phyloP scores from a whole-genome alignment of 2,888 invertebrate genomes.

The Byasa hedistus region DNA sequence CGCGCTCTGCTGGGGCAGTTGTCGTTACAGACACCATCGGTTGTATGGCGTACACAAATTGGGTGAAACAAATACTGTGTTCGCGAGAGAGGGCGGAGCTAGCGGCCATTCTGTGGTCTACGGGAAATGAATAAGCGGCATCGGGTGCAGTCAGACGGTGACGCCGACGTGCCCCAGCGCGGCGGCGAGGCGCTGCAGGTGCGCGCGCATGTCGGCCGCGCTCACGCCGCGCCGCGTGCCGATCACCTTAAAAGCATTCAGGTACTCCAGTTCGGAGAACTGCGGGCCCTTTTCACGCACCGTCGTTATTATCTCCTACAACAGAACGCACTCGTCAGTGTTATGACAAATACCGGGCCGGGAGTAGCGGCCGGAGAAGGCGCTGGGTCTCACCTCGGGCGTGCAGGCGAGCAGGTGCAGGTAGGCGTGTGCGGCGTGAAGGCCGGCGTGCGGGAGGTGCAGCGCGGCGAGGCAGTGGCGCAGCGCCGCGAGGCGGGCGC shows the following conservation, averaged over 20 bases:
- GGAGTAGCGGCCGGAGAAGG: background rate
- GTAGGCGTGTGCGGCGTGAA: constrained; percentile 94
- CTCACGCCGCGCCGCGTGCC: constrained; percentile 81
- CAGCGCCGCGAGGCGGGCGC: constrained; percentile 55
- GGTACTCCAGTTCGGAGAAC: constrained; percentile 93
- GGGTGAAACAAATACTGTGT: too few relatives aligned
- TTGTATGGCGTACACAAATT: too few relatives aligned
- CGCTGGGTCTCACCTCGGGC: constrained; percentile 81
- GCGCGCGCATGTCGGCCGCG: constrained; percentile 80
- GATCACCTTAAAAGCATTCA: constrained; percentile 90
- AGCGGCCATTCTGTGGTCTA: too few relatives aligned
- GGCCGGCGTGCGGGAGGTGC: constrained; percentile 62
- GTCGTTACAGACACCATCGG: too few relatives aligned
- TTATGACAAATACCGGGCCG: background rate
- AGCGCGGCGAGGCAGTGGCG: constrained; percentile 71
- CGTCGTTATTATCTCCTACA: constrained; percentile 89
- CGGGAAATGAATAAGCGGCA: too few relatives aligned
- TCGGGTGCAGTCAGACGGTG: constrained; percentile 87
- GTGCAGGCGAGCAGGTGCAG: constrained; percentile 91
- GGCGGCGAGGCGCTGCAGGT: constrained; percentile 89
- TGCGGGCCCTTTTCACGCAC: constrained; percentile 93
- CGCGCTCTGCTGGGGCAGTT: too few relatives aligned
- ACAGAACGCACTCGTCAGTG: constrained; percentile 17
- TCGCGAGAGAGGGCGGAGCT: too few relatives aligned
- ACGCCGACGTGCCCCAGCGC: constrained; percentile 92